Evolutionary conservation across 2,797 vertebrate genomes (phyloP), one percentile per base, ranked within the genome.

Genomic region (Spea hammondii): DNA sequence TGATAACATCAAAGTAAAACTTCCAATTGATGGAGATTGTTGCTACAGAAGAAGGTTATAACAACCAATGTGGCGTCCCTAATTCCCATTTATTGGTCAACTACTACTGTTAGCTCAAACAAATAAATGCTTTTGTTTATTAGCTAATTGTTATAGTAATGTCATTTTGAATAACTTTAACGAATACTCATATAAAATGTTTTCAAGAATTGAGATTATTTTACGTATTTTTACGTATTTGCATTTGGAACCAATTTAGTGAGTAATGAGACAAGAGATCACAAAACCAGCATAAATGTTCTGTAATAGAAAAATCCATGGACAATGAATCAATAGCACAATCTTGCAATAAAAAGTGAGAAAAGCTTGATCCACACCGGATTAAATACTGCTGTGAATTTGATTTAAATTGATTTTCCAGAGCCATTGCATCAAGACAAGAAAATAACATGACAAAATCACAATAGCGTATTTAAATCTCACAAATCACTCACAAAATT

Each of bases 231-330:
- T 62, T 17, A 62, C 5, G 12, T 62, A 17, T n/a, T 17, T 32
- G n/a, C 14, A 62, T 62, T 62, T 62, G 12, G 5, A 62, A 5
- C n/a, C 7, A 62, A 62, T 17, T 62, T 32, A 6, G 32, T 32
- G 32, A 62, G 59, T 62, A 62, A 62, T 62, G 14, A 17, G 1
- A 62, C 7, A 62, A 4, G 59, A 62, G 32, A 53, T 53, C 6
- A 53, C 6, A 11, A 53, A 53, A 53, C 10, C 6, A 53, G 10
- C 44, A 17, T 62, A 6, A 62, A 6, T 32, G 6, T 62, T 6
- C 59, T 17, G 32, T 62, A 62, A 62, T 32, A 62, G 59, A 14
- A 62, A 62, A 62, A 62, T 62, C 59, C n/a, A 62, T 62, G 9
- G n/a, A 62, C 14, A 17, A 17, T 32, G 5, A 62, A 17, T 62